Evolutionary conservation across 2,113 vertebrate species (phyloP), one percentile per base, ranked within the genome.

Genomic region (Lynx canadensis): DNA sequence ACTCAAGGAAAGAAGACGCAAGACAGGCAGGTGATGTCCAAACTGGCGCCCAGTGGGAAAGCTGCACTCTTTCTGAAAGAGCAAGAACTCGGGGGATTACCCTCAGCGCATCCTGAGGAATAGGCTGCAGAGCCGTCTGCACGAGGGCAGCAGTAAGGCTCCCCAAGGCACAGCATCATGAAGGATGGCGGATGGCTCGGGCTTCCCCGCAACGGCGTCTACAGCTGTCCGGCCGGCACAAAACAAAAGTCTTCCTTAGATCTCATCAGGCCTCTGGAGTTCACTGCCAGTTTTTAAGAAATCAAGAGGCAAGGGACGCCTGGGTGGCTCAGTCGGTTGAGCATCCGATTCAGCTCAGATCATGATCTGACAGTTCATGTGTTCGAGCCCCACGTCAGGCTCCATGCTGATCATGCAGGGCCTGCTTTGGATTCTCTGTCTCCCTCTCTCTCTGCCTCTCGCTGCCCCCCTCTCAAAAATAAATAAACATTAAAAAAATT

Each of bases 151-250:
- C 0, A 1, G 66, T 29, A 31, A 45, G 63, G 25, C 57, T 66
- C 13, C 9, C 25, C 29, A 38, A 33, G n/a, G n/a, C 1, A 8
- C 33, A 63, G 38, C 4, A 23, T 45, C 50, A 33, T 19, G 31
- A 66, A 11, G 41, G 80, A 36, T 16, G 38, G 36, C 2, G 1
- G 5, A 36, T 3, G n/a, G 45, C 7, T 3, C 21, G 36, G 25
- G 33, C 65, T 93, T 21, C 66, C 48, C 11, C 4, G 31, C 14
- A 79, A 65, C 50, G 33, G 19, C 15, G 4, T 31, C 7, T 10
- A 48, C 55, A 0, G 18, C 68, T 4, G 0, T 69, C 14, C 0
- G 4, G 19, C 50, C 50, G 19, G 45, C 88, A 68, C 6, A 1
- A 65, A 29, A 65, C 55, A 89, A 76, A 52, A 66, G 2, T 12